Evolutionary conservation across 1,140 invertebrate genomes (phyloP), one percentile per base, ranked within the genome.

Genomic region (Choristoneura fumiferana): DNA sequence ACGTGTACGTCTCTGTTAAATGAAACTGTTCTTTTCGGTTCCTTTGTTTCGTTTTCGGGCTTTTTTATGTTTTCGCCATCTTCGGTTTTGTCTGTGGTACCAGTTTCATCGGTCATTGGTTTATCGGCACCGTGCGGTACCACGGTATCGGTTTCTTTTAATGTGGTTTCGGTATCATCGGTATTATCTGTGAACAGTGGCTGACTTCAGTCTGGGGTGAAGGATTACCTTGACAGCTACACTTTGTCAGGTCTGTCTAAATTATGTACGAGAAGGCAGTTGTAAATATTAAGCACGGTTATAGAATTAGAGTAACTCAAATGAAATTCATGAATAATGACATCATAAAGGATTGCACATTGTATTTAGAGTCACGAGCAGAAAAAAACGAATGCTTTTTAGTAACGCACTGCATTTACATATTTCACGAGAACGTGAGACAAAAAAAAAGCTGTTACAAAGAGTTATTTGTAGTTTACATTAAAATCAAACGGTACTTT

Each of bases 1-100:
- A 96, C 94, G 89, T 95, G 94, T 69, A 96, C 95, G 92, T 96
- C 95, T 81, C 94, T 92, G 92, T 96, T 96, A 91, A 96, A 96
- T 73, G 95, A 96, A 72, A 96, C 95, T 71, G 78, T 80, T 78
- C 85, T 79, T 58, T 85, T 86, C 45, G 71, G 62, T 72, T 84
- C 83, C 72, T 86, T 85, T 62, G 81, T 63, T 73, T 83, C 81
- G 71, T 49, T 49, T 49, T 49, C 43, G 43, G 18, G 35, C 13
- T 57, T 57, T 22, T 57, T 57, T 33, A 40, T 17, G 43, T 49
- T 49, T 22, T 49, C 18, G 43, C 43, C 43, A 49, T 49, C 43
- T 49, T 49, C 43, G 4, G 18, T 17, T 49, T 49, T 78, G 57
- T 84, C 78, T 77, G 76, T 84, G 69, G 57, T 60, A 77, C 69